Evolutionary conservation across 2,888 invertebrate genomes (phyloP).

Genomic region (Campoplex nolae): DNA sequence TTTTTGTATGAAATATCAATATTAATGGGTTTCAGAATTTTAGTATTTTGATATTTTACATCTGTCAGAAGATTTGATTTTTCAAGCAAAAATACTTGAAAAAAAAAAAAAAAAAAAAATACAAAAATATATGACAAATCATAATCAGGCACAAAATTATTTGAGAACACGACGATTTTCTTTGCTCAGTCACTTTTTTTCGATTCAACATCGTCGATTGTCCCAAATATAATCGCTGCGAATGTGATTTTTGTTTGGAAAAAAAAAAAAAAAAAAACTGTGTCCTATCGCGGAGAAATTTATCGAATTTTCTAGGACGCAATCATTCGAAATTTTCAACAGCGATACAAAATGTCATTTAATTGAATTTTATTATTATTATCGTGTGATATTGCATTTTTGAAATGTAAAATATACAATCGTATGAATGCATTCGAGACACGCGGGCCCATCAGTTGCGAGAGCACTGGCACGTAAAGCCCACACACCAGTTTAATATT

Average conservation of each 20-base stretch:
- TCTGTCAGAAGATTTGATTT: not conserved
- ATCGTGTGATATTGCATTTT: not conserved
- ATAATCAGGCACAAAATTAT: too few relatives aligned
- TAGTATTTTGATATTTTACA: too few relatives aligned
- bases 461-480: slow-evolving; percentile 30
- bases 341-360: not conserved
- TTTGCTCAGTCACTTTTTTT: too few relatives aligned
- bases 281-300: not conserved
- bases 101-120: too few relatives aligned
- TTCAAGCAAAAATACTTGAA: too few relatives aligned
- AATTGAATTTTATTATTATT: not conserved
- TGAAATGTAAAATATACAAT: slow-evolving; percentile 1
- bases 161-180: too few relatives aligned
- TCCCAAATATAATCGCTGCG: too few relatives aligned
- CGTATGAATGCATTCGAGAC: slow-evolving; percentile 2
- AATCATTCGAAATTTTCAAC: not conserved
- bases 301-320: not conserved
- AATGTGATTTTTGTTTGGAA: too few relatives aligned
- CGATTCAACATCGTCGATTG: too few relatives aligned
- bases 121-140: too few relatives aligned
- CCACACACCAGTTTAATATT: slow-evolving; percentile 56
- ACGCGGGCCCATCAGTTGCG: slow-evolving; percentile 28
- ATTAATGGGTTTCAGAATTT: not conserved
- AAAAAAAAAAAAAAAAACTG: too few relatives aligned
- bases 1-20: not conserved